Evolutionary conservation across 2,113 vertebrate species (phyloP), one percentile per base, ranked within the genome.

Genomic region (Pelobates fuscus): DNA sequence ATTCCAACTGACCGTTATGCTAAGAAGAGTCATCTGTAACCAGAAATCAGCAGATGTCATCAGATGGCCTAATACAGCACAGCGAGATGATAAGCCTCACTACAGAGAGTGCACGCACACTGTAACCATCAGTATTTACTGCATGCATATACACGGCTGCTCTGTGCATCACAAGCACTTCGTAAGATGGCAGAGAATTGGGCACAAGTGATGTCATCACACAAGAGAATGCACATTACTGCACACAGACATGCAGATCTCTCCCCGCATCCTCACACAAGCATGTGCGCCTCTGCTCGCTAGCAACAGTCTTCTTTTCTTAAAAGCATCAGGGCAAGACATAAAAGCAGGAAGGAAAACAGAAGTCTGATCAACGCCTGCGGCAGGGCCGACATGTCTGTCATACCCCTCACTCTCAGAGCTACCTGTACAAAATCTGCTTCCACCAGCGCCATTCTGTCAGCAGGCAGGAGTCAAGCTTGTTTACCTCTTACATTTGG

Each of bases 401-500:
- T 55, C 52, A 3, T 55, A 55, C 21, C 52, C 20, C 46, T 5
- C 12, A 11, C 14, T 27, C 23, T n/a, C 29, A 63, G 27, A 1
- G 15, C 27, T 21, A 21, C 60, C 30, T 63, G 60, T 5, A 20
- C 6, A 18, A 2, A 17, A 18, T 3, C 8, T 2, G n/a, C 60
- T 27, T 27, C 14, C 15, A 5, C 58, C 25, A 29, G 29, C 60
- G 27, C 8, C 60, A 63, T 37, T 32, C 60, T 37, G 58, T 17
- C 26, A 21, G n/a, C 54, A 52, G 46, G 46, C 15, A 20, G 25
- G 25, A 25, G 5, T 2, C 8, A 10, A 63, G 60, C 60, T 63
- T 37, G 29, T 63, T 63, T 63, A 63, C 29, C 60, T 63, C 27
- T 63, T 10, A 23, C 14, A 25, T 17, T 25, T 18, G 11, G 63